Evolutionary conservation across 2,888 invertebrate genomes (phyloP).

Genomic region (Euzetes globulus): DNA sequence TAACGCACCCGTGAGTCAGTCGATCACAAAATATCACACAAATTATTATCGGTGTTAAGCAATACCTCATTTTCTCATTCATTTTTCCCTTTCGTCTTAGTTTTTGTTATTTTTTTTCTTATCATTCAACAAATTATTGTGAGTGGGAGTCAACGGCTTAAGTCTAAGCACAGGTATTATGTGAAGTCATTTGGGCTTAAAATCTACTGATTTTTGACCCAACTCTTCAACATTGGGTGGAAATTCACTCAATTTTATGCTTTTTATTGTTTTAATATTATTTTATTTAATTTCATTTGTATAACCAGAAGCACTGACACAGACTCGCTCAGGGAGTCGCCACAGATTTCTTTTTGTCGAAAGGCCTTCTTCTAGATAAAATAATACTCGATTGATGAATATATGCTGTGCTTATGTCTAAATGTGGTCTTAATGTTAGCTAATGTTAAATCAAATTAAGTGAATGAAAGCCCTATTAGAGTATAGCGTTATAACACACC

Average conservation of each 20-base stretch:
- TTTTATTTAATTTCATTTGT: neutral
- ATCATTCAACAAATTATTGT: neutral
- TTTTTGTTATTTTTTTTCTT: neutral
- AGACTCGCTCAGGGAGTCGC: constrained; percentile 13
- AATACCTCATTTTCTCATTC: constrained; percentile 4
- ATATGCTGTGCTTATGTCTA: neutral
- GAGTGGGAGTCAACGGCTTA: constrained; percentile 11
- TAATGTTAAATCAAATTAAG: neutral
- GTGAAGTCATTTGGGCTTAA: neutral
- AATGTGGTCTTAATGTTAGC: neutral
- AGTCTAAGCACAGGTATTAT: neutral
- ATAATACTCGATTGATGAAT: neutral
- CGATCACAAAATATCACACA: neutral
- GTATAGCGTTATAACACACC: neutral
- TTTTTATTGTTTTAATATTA: neutral
- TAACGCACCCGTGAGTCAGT: neutral
- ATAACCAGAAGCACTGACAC: neutral
- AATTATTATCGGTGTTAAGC: constrained; percentile 24
- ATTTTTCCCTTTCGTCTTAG: neutral
- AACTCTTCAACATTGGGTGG: constrained; percentile 16
- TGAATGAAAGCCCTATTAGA: constrained; percentile 14
- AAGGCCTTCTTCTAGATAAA: neutral
- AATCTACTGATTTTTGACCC: constrained; percentile 5
- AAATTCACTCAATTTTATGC: neutral
- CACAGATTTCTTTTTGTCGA: neutral